Evolutionary conservation across 2,888 invertebrate genomes (phyloP).

Genomic region (Strigamia maritima): DNA sequence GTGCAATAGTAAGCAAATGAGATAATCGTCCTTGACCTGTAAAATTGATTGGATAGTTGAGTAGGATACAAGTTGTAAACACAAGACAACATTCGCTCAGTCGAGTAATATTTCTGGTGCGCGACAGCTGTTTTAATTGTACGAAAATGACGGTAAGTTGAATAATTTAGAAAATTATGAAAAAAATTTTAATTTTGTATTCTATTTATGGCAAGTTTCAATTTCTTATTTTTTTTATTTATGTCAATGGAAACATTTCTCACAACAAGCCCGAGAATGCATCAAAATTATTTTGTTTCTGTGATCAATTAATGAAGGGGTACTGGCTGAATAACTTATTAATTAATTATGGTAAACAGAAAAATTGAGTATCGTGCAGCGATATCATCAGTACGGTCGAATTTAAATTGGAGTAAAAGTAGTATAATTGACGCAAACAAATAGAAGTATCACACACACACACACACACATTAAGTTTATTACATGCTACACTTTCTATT

Average conservation of each 20-base stretch:
- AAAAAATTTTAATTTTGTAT: background rate
- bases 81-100: background rate
- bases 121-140: background rate
- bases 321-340: no score
- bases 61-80: background rate
- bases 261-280: no score
- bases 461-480: background rate
- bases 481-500: no score
- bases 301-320: no score
- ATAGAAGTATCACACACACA: background rate
- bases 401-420: no score
- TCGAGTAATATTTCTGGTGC: background rate
- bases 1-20: background rate
- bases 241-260: no score
- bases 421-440: background rate
- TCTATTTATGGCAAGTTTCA: no score
- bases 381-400: no score
- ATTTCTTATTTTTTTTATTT: no score
- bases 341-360: no score
- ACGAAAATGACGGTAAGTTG: background rate
- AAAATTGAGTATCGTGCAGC: no score
- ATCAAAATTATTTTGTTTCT: no score
- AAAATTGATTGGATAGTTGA: background rate
- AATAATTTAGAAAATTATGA: background rate
- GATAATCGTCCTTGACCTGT: background rate